Percentiles rank a stretch among this genome's conserved stretches.
These are phyloP conservation scores for Tokudaia muenninki DNA, from an alignment of 2,797 vertebrate genomes.

Conservation along the genomic window DNA sequence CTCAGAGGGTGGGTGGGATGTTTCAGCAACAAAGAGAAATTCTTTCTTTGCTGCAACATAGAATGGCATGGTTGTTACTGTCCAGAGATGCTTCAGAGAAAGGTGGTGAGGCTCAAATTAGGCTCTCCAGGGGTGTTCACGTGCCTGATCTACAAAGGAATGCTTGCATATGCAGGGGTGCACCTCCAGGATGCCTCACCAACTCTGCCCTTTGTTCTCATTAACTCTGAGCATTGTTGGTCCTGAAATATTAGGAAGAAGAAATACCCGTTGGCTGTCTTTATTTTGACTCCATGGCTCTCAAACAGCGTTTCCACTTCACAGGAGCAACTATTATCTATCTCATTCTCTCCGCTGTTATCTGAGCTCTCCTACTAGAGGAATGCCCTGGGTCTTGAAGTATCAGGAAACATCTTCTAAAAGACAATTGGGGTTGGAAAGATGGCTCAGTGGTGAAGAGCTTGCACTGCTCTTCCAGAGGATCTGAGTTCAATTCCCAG, in stretches of 20 bases:
- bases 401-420: neutral
- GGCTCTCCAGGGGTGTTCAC: neutral
- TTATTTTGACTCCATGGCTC: neutral
- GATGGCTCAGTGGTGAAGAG: neutral
- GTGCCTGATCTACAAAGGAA: neutral
- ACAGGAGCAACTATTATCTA: neutral
- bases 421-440: neutral
- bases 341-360: neutral
- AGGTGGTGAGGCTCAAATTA: constrained; percentile 57
- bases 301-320: neutral
- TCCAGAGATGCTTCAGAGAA: constrained; percentile 31
- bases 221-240: neutral
- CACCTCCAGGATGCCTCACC: neutral
- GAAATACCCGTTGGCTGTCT: neutral
- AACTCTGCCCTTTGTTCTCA: neutral
- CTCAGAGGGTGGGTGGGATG: constrained; percentile 7
- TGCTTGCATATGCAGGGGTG: neutral
- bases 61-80: neutral
- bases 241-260: neutral
- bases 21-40: constrained; percentile 18
- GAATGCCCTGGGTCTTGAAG: neutral
- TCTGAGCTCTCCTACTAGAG: neutral
- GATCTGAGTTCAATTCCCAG: neutral
- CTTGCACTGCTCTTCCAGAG: neutral
- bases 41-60: constrained; percentile 59